Base-by-base conservation (phyloP, 2,797 vertebrate species). In the Micropoecilia bifurca region DNA sequence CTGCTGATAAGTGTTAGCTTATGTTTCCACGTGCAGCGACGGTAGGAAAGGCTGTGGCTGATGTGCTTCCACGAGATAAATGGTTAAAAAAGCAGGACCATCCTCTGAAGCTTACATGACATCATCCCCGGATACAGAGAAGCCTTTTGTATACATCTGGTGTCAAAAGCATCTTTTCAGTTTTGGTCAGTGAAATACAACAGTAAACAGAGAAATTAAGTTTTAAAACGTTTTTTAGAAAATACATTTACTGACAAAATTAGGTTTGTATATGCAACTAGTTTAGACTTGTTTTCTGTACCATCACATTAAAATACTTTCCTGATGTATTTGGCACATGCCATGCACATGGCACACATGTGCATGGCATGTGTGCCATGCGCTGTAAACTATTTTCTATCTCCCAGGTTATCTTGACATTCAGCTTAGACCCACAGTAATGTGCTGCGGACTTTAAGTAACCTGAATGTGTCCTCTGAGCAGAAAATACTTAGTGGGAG, bases 61-160 rank as follows among this genome's bases (percentile, higher is more conserved):
- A 16, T 84, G 83, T 83, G 78, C 69, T 78, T 89, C 77, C 79
- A 78, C n/a, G 0, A 87, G 90, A 92, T 92, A 88, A 86, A 83
- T 25, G 0, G 77, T 76, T 53, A 72, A 80, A 81, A 85, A 85
- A 90, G 90, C 78, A 83, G 0, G 3, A 61, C 33, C 59, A 89
- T 82, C 80, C 41, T 81, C 61, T 1, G 4, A 25, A 45, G 73
- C 45, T 28, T 30, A 41, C 7, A 66, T 85, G 69, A 80, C 76
- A 74, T 83, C 81, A 82, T 25, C 36, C 69, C 59, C 6, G 1
- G 46, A 16, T 20, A 1, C 20, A 43, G 36, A 45, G 39, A n/a
- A 14, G 41, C 41, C n/a, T 80, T 68, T n/a, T 78, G 33, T 77
- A 28, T 36, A 73, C 79, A 46, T 36, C 63, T 33, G 12, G 33